Conservation (phyloP, 2,797 vertebrate species). For the Alca torda region DNA sequence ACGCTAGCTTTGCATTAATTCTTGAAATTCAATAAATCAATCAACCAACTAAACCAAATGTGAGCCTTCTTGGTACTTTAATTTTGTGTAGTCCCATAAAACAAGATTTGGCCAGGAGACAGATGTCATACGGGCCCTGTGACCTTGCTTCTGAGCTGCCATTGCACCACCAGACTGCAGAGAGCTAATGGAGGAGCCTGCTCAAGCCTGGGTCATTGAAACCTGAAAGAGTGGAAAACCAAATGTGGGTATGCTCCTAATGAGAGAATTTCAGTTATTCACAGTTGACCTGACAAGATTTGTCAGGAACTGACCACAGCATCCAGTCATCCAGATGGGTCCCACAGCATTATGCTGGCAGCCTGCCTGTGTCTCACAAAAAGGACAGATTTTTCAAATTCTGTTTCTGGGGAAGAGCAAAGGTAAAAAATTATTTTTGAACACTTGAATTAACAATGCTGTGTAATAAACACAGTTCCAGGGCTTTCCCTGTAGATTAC, state of each 20-base stretch:
- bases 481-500: background rate
- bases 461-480: background rate
- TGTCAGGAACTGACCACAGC: background rate
- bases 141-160: background rate
- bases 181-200: background rate
- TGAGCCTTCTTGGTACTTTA: background rate
- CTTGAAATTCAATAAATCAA: background rate
- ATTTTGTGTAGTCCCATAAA: background rate
- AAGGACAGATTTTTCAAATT: background rate
- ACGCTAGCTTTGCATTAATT: background rate
- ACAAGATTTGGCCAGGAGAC: background rate
- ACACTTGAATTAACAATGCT: background rate
- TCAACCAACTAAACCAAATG: fast-evolving
- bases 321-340: background rate
- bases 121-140: background rate
- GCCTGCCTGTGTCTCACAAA: background rate
- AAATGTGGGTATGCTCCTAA: background rate
- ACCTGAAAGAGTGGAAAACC: background rate
- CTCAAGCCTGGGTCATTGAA: background rate
- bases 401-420: background rate
- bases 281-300: background rate
- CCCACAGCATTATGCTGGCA: background rate
- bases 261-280: background rate
- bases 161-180: background rate
- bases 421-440: background rate